These are phyloP conservation scores for Setipinna tenuifilis DNA, from an alignment of 2,797 vertebrate genomes.

Conservation along the genomic window DNA sequence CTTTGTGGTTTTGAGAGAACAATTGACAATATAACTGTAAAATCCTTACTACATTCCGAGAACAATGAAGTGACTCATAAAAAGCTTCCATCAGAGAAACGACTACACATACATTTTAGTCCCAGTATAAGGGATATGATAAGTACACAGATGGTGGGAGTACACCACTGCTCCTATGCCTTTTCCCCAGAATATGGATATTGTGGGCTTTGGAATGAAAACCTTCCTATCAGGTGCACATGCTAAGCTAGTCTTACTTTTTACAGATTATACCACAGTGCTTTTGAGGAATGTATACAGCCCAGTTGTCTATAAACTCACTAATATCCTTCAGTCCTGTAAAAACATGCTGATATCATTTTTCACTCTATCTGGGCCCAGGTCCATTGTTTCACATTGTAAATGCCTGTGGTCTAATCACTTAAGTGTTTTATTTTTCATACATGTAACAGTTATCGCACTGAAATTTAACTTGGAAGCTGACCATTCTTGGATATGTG, in stretches of 20 bases:
- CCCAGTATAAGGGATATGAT: background rate
- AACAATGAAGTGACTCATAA: background rate
- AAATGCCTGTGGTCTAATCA: slow-evolving; percentile 51
- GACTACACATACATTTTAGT: background rate
- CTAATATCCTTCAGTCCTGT: slow-evolving; percentile 21
- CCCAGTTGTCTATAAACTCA: slow-evolving; percentile 6
- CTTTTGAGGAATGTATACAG: background rate
- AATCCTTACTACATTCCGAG: background rate
- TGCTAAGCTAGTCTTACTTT: background rate
- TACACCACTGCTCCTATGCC: background rate
- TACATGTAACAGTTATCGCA: slow-evolving; percentile 54
- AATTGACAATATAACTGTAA: background rate
- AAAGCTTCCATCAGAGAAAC: background rate
- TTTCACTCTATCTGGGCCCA: slow-evolving; percentile 35
- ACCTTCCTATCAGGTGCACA: background rate
- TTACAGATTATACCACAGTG: background rate
- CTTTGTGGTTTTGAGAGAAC: background rate
- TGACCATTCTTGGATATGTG: slow-evolving; percentile 55
- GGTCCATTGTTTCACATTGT: slow-evolving; percentile 41
- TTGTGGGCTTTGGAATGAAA: background rate
- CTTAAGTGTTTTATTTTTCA: slow-evolving; percentile 47
- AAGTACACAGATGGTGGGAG: background rate
- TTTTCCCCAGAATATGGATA: background rate
- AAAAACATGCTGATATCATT: slow-evolving; percentile 45
- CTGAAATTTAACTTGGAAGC: slow-evolving; percentile 70